Evolutionary conservation across 2,888 invertebrate species (phyloP).

Genomic region (Meloe dianella): DNA sequence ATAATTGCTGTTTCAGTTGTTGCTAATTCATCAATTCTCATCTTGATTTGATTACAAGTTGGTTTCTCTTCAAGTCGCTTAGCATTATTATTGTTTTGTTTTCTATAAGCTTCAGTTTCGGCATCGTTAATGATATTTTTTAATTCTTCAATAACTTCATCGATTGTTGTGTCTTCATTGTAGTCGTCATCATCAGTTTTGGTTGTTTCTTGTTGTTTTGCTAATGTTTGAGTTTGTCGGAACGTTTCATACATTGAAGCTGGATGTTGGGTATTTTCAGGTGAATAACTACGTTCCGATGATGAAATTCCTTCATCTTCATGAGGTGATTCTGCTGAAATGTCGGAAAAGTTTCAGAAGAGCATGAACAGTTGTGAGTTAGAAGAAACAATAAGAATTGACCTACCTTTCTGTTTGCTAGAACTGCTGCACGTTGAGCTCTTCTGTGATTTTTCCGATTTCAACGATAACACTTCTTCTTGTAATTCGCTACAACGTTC

Average conservation of each 20-base stretch:
- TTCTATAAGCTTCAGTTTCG: conserved; percentile 71
- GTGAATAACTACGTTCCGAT: conserved; percentile 79
- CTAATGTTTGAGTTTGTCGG: conserved; percentile 63
- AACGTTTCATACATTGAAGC: conserved; percentile 69
- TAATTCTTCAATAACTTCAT: conserved; percentile 85
- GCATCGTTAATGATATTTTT: conserved; percentile 85
- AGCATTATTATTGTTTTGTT: conserved; percentile 48
- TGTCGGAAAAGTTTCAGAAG: not conserved
- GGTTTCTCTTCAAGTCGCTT: too few species aligned
- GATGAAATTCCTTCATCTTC: conserved; percentile 91
- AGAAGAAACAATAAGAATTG: too few species aligned
- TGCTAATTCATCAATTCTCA: conserved; percentile 45
- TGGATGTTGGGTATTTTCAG: conserved; percentile 68
- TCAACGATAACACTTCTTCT: conserved; percentile 70
- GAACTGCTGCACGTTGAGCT: conserved; percentile 63
- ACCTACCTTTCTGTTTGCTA: conserved; percentile 60
- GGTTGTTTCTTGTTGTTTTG: conserved; percentile 54
- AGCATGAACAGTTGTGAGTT: too few species aligned
- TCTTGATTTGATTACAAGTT: conserved; percentile 50
- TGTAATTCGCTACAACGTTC: conserved; percentile 78
- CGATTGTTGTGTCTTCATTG: conserved; percentile 81
- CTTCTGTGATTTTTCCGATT: conserved; percentile 63
- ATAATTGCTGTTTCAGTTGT: conserved; percentile 70
- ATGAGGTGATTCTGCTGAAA: conserved; percentile 72
- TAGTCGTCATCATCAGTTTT: conserved; percentile 52